These are phyloP conservation scores for Esox lucius DNA, from an alignment of 2,797 vertebrate genomes.

Conservation along the genomic window DNA sequence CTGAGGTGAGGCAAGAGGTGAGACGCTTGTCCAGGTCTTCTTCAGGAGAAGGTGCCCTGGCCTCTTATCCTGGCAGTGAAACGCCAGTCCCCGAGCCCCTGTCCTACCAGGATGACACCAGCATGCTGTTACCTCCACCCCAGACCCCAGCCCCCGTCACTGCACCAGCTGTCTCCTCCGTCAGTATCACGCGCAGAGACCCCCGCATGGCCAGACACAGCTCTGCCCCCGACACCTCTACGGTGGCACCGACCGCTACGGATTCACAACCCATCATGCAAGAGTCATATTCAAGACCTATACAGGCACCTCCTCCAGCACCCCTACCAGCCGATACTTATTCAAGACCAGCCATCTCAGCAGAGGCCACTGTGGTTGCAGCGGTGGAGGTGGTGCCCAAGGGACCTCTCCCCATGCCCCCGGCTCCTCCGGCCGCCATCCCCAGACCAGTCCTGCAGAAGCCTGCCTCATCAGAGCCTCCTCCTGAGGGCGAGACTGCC, in stretches of 20 bases:
- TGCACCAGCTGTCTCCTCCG: conserved; percentile 73
- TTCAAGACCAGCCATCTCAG: conserved; percentile 7
- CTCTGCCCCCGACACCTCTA: conserved; percentile 55
- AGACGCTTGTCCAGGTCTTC: conserved; percentile 61
- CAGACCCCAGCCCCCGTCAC: conserved; percentile 42
- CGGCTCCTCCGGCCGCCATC: conserved; percentile 51
- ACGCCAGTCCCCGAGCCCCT: conserved; percentile 57
- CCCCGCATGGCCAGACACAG: conserved; percentile 84
- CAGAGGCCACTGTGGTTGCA: conserved; percentile 31
- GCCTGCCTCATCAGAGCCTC: conserved; percentile 69
- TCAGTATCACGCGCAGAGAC: conserved; percentile 89
- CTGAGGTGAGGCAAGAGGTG: conserved; percentile 61
- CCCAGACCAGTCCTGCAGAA: conserved; percentile 47
- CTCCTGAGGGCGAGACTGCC: conserved; percentile 88
- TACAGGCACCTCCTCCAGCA: not conserved
- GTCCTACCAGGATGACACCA: conserved; percentile 62
- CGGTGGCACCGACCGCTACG: not conserved
- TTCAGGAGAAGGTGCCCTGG: conserved; percentile 43
- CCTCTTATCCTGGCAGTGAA: conserved; percentile 48
- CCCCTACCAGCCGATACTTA: not conserved
- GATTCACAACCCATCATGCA: not conserved
- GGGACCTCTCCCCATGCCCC: conserved; percentile 63
- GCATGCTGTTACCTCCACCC: conserved; percentile 44
- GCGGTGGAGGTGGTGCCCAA: conserved; percentile 55
- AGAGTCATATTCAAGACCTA: not conserved